Base-by-base conservation (phyloP, 2,113 vertebrate genomes). In the Holacanthus passer region DNA sequence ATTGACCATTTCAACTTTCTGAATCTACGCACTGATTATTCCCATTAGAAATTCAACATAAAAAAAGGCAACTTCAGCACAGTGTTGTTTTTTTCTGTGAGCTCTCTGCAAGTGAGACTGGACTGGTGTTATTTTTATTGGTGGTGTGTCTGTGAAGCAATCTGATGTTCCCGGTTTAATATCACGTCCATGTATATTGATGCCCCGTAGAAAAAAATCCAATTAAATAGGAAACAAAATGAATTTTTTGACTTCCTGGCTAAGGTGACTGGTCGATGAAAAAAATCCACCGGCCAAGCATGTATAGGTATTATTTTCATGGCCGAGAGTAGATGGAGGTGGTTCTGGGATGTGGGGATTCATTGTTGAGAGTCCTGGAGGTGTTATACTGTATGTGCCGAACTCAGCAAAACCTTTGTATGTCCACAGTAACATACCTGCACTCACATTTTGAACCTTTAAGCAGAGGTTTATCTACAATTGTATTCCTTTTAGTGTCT, bases 311-410 rank as follows among this genome's bases (percentile, higher is more conserved):
- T n/a, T 56, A 16, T 60, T 73, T 37, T 68, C 45, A 62, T 53
- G 48, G 50, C 73, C 53, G 47, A 43, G 47, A 81, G 55, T 35
- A 19, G 48, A 43, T n/a, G 66, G 73, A 48, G 86, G 80, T 45
- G 73, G 77, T 72, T 76, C n/a, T 60, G 31, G 22, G 47, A 73
- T 41, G 35, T 19, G 7, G 35, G 80, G 72, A 88, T 65, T 88
- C 86, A 86, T 43, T 27, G 62, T n/a, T 77, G 64, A n/a, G n/a
- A 76, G 74, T 72, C 43, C 70, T 76, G 73, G 64, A 84, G 66
- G 87, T 74, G 70, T 72, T 77, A 22, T 52, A 65, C 59, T 88
- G 60, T 53, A 71, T 14, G 43, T 69, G 43, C 47, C 41, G 29
- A 71, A 50, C 72, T 63, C 70, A 83, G 74, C 55, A 79, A 64